Percentiles rank a stretch among this genome's conserved stretches.
phyloP scores from a whole-genome alignment of 2,888 invertebrate species.

The Perizoma flavofasciatum region DNA sequence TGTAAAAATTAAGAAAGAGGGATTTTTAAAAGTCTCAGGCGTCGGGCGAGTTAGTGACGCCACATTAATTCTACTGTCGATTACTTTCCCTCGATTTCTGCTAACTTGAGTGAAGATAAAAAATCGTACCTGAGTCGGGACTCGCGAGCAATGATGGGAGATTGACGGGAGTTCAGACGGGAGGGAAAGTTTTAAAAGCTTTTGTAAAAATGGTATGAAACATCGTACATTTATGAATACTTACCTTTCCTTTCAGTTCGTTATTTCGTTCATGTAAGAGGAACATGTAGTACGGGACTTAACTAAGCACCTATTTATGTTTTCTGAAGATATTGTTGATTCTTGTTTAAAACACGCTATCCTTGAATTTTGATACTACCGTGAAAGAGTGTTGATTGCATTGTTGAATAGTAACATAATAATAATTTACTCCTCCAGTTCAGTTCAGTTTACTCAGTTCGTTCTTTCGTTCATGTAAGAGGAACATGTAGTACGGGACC shows the following conservation, averaged over 20 bases:
- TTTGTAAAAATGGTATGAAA: conserved; percentile 16
- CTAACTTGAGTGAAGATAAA: conserved; percentile 50
- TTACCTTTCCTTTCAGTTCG: neutral
- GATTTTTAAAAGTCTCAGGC: conserved; percentile 70
- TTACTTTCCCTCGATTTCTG: conserved; percentile 56
- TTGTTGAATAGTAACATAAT: too few species aligned
- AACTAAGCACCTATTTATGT: too few species aligned
- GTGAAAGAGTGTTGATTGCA: too few species aligned
- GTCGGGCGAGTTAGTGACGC: conserved; percentile 77
- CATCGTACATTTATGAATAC: neutral
- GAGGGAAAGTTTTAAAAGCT: conserved; percentile 29
- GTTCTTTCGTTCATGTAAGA: too few species aligned
- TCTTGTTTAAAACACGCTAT: too few species aligned
- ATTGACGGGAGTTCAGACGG: conserved; percentile 22
- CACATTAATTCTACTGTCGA: conserved; percentile 81
- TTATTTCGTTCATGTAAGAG: too few species aligned
- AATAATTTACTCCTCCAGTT: too few species aligned
- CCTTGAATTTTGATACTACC: too few species aligned
- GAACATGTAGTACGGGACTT: too few species aligned
- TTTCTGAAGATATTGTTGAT: too few species aligned
- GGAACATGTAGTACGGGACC: too few species aligned
- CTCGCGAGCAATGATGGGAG: conserved; percentile 18
- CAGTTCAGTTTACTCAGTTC: too few species aligned
- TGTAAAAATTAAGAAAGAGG: conserved; percentile 81
- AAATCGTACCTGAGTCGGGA: conserved; percentile 47